Conservation (phyloP, 1,140 invertebrate genomes). For the Parasteatoda tepidariorum region DNA sequence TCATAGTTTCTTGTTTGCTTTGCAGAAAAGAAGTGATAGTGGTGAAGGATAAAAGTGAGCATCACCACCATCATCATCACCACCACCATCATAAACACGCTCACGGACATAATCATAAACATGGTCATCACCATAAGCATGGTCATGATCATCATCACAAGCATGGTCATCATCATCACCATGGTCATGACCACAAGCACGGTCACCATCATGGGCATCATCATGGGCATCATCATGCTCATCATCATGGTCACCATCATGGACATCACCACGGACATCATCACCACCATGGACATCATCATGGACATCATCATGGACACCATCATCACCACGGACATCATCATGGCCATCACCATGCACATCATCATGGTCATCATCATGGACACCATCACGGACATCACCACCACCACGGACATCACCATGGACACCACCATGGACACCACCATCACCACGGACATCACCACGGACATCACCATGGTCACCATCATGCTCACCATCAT, state of each 20-base stretch:
- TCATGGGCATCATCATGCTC: conserved; percentile 46
- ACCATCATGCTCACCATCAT: neutral
- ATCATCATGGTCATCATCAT: neutral
- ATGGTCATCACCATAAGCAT: conserved; percentile 49
- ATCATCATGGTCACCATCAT: conserved; percentile 35
- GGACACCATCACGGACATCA: neutral
- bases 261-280: conserved; percentile 3
- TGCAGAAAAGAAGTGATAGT: conserved; percentile 53
- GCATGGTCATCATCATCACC: conserved; percentile 41
- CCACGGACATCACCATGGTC: neutral
- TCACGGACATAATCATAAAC: conserved; percentile 44
- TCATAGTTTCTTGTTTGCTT: neutral
- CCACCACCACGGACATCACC: neutral
- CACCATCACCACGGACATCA: neutral
- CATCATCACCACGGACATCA: neutral
- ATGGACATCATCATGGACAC: neutral
- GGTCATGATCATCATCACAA: conserved; percentile 53
- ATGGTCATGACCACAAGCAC: conserved; percentile 41
- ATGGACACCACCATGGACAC: neutral
- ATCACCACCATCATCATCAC: conserved; percentile 50
- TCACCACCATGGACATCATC: neutral
- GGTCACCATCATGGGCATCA: conserved; percentile 35
- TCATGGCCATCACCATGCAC: conserved; percentile 6
- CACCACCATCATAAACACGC: conserved; percentile 51
- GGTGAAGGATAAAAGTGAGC: conserved; percentile 50